Evolutionary conservation across 2,113 vertebrate genomes (phyloP), one percentile per base, ranked within the genome.

Genomic region (Zonotrichia leucophrys): DNA sequence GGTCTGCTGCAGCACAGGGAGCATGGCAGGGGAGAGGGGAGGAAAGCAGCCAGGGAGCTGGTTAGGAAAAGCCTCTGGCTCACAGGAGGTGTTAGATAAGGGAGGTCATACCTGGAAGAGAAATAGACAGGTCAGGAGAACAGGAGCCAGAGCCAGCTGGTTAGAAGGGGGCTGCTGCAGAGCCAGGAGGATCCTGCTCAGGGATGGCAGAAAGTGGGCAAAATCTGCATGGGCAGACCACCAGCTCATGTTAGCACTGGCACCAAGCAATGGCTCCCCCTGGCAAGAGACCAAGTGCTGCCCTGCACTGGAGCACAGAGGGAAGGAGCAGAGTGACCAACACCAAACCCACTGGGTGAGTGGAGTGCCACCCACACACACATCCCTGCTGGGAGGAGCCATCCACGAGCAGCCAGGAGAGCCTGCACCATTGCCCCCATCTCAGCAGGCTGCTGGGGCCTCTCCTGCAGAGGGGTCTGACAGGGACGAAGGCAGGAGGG

Each of bases 61-160:
- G 89, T 97, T 97, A 97, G 94, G 81, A 89, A 92, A 96, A 97
- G 89, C 84, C 69, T 97, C 94, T 95, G 77, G 64, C 86, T 89
- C 63, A 53, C 70, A 41, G 91, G 64, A 95, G 75, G 56, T 87
- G 82, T 97, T 97, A 97, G 92, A 96, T 97, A 92, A 95, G 90
- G 72, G 95, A 97, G 77, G 95, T 97, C 87, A 95, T 96, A 96
- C 94, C 96, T 97, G 95, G 59, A 96, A 97, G 69, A 96, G 89
- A 97, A 95, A 95, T 14, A 30, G 33, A 93, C 69, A 96, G 53
- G 75, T 95, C 60, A 93, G 50, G 64, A 87, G 78, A 87, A 31
- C 0, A 70, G 46, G 27, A 85, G 28, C 22, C 4, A 15, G 42
- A 70, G 70, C 35, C 39, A 39, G 18, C 10, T 58, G 52, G 50